phyloP scores from a whole-genome alignment of 2,113 vertebrate genomes.

The human region GRCh38 chr6:144577001-144577500 shows the following conservation, averaged over 20 bases:
- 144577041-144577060: neutral
- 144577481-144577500: neutral
- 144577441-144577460: neutral
- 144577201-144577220: conserved; percentile 91
- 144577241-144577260: conserved; percentile 87
- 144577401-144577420: neutral
- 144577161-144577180: conserved; percentile 94
- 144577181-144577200: conserved; percentile 98
- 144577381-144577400: neutral
- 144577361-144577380: neutral
- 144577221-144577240: conserved; percentile 92
- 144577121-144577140: conserved; percentile 91
- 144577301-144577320: neutral
- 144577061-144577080: neutral
- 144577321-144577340: neutral
- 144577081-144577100: conserved; percentile 82
- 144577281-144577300: conserved; percentile 89
- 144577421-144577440: conserved; percentile 21
- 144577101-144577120: conserved; percentile 87
- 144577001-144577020: conserved; percentile 3
- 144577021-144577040: neutral
- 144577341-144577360: neutral
- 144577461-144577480: neutral
- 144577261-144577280: conserved; percentile 88
- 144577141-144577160: conserved; percentile 90